phyloP scores from a whole-genome alignment of 2,888 invertebrate species.

The Drosophila demipolita region DNA sequence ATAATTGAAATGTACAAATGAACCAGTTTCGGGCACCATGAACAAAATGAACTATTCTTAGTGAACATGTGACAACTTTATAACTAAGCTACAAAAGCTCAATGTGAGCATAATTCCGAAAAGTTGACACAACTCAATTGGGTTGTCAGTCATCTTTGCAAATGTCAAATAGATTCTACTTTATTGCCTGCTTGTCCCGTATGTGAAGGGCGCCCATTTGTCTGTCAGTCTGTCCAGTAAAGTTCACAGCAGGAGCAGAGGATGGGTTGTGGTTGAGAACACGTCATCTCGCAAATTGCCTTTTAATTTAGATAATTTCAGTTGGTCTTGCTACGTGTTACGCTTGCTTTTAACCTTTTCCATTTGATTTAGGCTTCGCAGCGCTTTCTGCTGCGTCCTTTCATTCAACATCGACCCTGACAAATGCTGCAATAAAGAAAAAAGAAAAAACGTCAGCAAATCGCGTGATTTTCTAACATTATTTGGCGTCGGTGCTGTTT shows the following conservation, averaged over 20 bases:
- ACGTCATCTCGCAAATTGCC: slow-evolving; percentile 46
- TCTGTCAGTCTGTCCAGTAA: slow-evolving; percentile 36
- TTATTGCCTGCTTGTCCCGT: slow-evolving; percentile 10
- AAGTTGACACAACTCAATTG: slow-evolving; percentile 14
- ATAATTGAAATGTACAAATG: not conserved
- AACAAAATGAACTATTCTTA: not conserved
- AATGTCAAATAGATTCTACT: slow-evolving; percentile 17
- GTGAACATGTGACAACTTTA: not conserved
- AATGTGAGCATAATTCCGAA: not conserved
- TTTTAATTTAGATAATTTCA: slow-evolving; percentile 10
- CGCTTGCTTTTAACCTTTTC: slow-evolving; percentile 53
- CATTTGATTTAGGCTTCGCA: slow-evolving; percentile 51
- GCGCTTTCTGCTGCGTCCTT: slow-evolving; percentile 17
- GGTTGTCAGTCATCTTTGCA: slow-evolving; percentile 32
- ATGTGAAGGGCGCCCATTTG: slow-evolving; percentile 47
- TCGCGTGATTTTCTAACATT: slow-evolving; percentile 68
- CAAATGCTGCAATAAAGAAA: slow-evolving; percentile 42
- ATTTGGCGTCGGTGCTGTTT: slow-evolving; percentile 39
- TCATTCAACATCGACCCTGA: slow-evolving; percentile 14
- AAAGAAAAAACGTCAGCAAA: slow-evolving; percentile 33
- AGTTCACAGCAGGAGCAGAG: not conserved
- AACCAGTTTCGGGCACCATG: not conserved
- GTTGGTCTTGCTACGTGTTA: slow-evolving; percentile 17
- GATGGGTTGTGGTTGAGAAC: slow-evolving; percentile 4
- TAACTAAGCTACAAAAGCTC: not conserved